Evolutionary conservation across 2,797 vertebrate genomes (phyloP).

Genomic region (Erpetoichthys calabaricus): DNA sequence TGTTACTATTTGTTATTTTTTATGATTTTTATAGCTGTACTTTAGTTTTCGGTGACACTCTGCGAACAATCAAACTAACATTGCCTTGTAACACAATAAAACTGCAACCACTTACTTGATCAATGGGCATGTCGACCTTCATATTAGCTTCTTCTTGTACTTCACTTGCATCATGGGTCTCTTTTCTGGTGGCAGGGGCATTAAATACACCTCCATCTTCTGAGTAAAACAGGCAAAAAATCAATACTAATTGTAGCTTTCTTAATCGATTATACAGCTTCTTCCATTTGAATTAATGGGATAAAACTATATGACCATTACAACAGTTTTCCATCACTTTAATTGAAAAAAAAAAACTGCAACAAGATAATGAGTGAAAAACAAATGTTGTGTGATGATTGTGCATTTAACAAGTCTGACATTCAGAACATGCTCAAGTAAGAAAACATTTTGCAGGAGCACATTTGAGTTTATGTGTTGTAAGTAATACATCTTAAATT

Average conservation of each 20-base stretch:
- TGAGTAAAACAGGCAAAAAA: constrained; percentile 44
- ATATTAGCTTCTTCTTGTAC: constrained; percentile 38
- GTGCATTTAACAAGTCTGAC: too few species aligned
- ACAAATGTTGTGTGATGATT: too few species aligned
- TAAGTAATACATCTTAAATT: too few species aligned
- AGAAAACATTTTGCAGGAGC: too few species aligned
- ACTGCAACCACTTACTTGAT: constrained; percentile 29
- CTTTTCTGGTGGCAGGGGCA: constrained; percentile 35
- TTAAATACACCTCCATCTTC: constrained; percentile 46
- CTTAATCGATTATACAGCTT: constrained; percentile 12
- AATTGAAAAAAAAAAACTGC: neutral
- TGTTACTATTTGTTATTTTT: too few species aligned
- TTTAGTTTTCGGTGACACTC: too few species aligned
- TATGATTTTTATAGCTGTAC: too few species aligned
- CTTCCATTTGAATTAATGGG: neutral
- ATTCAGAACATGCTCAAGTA: too few species aligned
- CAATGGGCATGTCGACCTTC: constrained; percentile 43
- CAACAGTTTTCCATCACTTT: neutral
- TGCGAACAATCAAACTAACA: too few species aligned
- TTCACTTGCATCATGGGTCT: constrained; percentile 37
- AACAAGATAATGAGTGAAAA: too few species aligned
- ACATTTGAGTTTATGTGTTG: too few species aligned
- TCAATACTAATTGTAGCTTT: constrained; percentile 47
- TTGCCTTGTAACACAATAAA: too few species aligned
- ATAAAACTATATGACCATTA: neutral